phyloP scores from a whole-genome alignment of 2,797 vertebrate species.

The Botia kubotai region DNA sequence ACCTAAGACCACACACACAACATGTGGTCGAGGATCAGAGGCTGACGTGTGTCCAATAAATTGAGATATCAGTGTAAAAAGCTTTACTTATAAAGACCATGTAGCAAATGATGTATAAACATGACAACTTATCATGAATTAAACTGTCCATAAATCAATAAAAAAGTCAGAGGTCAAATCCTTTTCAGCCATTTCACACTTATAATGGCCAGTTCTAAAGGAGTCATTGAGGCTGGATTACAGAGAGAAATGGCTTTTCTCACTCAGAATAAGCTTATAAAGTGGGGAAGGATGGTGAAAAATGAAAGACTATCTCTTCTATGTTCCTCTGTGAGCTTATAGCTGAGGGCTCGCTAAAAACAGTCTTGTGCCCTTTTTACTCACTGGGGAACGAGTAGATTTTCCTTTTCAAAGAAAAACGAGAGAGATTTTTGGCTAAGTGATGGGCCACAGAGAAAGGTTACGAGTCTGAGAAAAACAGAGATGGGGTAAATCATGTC shows the following conservation, averaged over 20 bases:
- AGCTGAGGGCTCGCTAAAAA: constrained; percentile 35
- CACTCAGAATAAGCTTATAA: constrained; percentile 40
- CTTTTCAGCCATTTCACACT: constrained; percentile 11
- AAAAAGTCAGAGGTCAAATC: constrained; percentile 46
- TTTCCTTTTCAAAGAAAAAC: constrained; percentile 26
- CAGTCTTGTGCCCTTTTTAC: constrained; percentile 36
- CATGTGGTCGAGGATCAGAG: constrained; percentile 14
- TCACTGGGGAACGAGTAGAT: constrained; percentile 22
- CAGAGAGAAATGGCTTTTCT: constrained; percentile 34
- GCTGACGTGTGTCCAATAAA: background rate
- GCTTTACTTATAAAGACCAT: background rate
- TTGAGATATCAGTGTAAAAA: constrained; percentile 2
- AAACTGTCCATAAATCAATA: constrained; percentile 38
- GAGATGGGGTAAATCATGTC: constrained; percentile 31
- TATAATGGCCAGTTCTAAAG: constrained; percentile 25
- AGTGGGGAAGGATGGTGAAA: constrained; percentile 45
- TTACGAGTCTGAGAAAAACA: constrained; percentile 40
- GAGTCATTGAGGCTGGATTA: constrained; percentile 39
- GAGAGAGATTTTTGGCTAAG: constrained; percentile 45
- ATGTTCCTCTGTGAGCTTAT: constrained; percentile 41
- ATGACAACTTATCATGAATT: background rate
- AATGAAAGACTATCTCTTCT: constrained; percentile 40
- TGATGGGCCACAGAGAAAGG: constrained; percentile 55
- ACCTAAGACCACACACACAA: constrained; percentile 79
- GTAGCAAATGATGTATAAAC: constrained; percentile 14